Conservation (phyloP, 2,113 vertebrate species). For the Channa maculata region DNA sequence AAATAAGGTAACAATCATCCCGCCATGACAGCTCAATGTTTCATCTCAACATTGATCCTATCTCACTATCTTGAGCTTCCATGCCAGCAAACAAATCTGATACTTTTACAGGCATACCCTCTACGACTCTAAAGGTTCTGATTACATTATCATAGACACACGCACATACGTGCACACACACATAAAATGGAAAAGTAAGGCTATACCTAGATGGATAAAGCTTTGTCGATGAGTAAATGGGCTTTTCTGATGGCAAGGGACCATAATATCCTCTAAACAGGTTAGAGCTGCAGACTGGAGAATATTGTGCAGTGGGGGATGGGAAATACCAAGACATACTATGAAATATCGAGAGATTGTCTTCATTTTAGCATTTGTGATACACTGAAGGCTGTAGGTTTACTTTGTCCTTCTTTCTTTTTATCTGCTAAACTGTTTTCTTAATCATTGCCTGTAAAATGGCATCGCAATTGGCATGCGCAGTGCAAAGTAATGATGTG, state of each 20-base stretch:
- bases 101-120: slow-evolving; percentile 47
- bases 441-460: slow-evolving; percentile 38
- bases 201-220: slow-evolving; percentile 68
- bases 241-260: slow-evolving; percentile 76
- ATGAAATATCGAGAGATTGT: slow-evolving; percentile 42
- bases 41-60: slow-evolving; percentile 48
- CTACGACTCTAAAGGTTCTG: slow-evolving; percentile 40
- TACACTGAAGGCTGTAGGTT: slow-evolving; percentile 45
- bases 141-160: slow-evolving; percentile 59
- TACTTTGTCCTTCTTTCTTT: slow-evolving; percentile 7
- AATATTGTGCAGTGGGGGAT: slow-evolving; percentile 53
- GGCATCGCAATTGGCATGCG: slow-evolving; percentile 36
- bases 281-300: slow-evolving; percentile 73
- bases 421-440: slow-evolving; percentile 9
- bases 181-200: slow-evolving; percentile 60
- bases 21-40: slow-evolving; percentile 26
- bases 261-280: slow-evolving; percentile 77
- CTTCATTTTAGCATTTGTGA: slow-evolving; percentile 51
- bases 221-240: slow-evolving; percentile 71
- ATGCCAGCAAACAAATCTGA: slow-evolving; percentile 43
- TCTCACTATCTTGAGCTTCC: slow-evolving; percentile 34
- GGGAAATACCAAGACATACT: slow-evolving; percentile 53
- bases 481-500: slow-evolving; percentile 65
- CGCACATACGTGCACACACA: slow-evolving; percentile 22
- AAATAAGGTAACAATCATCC: slow-evolving; percentile 22